Conservation (phyloP, 2,113 vertebrate genomes). For the Ictidomys tridecemlineatus region DNA sequence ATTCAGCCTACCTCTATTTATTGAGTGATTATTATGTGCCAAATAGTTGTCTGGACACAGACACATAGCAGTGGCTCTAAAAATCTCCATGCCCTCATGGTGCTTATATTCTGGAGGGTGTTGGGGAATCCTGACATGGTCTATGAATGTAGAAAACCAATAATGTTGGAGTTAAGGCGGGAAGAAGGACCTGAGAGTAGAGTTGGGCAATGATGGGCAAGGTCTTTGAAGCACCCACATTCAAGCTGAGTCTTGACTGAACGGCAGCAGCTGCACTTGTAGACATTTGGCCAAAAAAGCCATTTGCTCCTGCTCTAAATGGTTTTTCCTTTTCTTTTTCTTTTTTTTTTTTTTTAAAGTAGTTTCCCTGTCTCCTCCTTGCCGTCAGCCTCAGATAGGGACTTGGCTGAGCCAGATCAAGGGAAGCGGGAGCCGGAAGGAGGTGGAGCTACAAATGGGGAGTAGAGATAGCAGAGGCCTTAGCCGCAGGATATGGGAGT, state of each 20-base stretch:
- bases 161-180: background rate
- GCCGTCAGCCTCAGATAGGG: background rate
- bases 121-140: background rate
- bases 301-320: background rate
- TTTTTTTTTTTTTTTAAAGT: background rate
- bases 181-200: background rate
- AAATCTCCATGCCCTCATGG: background rate
- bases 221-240: background rate
- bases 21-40: background rate
- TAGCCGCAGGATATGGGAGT: background rate
- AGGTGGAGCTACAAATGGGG: background rate
- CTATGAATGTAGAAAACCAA: background rate
- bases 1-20: background rate
- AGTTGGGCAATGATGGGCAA: background rate
- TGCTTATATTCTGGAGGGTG: background rate
- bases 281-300: slow-evolving; percentile 2
- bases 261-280: background rate
- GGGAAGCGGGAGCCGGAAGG: slow-evolving; percentile 9
- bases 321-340: background rate
- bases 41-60: background rate
- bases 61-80: background rate
- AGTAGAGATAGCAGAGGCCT: background rate
- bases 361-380: slow-evolving; percentile 7
- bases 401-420: background rate
- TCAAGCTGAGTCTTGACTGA: background rate